Conservation (phyloP, 2,113 vertebrate genomes). For the Neoarius graeffei region DNA sequence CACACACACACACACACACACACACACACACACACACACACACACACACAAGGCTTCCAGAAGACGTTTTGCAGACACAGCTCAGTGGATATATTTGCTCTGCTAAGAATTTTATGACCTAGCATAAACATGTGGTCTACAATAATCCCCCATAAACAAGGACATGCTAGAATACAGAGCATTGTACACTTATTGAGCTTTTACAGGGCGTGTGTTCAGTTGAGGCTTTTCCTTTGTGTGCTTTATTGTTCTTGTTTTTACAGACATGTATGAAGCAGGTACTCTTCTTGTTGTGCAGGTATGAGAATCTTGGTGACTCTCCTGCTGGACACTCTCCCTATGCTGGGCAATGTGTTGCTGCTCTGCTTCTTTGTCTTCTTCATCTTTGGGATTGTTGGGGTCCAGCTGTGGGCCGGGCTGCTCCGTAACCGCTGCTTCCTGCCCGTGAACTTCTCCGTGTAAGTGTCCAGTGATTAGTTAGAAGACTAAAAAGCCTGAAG, state of each 20-base stretch:
- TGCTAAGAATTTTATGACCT: slow-evolving; percentile 30
- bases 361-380: slow-evolving; percentile 92
- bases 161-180: neutral
- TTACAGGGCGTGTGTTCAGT: neutral
- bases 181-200: slow-evolving; percentile 21
- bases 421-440: slow-evolving; percentile 89
- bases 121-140: slow-evolving; percentile 30
- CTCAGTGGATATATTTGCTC: slow-evolving; percentile 10
- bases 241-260: slow-evolving; percentile 23
- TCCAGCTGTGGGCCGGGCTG: slow-evolving; percentile 84
- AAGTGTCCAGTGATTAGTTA: slow-evolving; percentile 68
- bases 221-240: neutral
- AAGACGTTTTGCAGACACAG: slow-evolving; percentile 13
- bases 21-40: too few species aligned
- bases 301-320: slow-evolving; percentile 90
- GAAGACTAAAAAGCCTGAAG: neutral
- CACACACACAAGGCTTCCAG: slow-evolving; percentile 10
- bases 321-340: slow-evolving; percentile 86
- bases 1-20: too few species aligned
- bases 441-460: slow-evolving; percentile 92
- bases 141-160: slow-evolving; percentile 20
- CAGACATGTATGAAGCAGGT: neutral
- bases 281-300: slow-evolving; percentile 66
- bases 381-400: slow-evolving; percentile 88
- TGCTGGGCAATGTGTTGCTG: slow-evolving; percentile 86